Base-by-base conservation (phyloP, 2,797 vertebrate genomes). In the Hipposideros larvatus region DNA sequence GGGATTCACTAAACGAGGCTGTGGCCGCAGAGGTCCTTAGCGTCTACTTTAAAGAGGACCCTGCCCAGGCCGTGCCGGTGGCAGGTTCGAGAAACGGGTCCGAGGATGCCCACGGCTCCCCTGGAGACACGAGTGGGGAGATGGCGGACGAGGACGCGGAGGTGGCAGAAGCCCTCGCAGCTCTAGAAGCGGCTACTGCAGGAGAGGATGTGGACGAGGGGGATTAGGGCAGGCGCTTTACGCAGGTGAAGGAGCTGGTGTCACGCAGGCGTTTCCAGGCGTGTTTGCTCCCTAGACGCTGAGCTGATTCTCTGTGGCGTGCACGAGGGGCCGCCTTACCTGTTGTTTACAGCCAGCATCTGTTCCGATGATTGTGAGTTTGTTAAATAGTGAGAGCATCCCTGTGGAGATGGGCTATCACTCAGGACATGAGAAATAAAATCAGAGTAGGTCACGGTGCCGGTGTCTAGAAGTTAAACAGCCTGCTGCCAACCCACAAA, bases 151-250 rank as follows among this genome's bases (percentile, higher is more conserved):
- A 99, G 0, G 99, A 99, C 11, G 99, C 98, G 0, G 99, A 99
- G 92, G 99, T 99, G 91, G 99, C 99, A 0, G 99, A 99, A 98
- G 99, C 99, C 28, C 99, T 99, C 0, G 99, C 99, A 0, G 99
- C 99, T 2, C 91, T 99, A 71, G 99, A 99, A 95, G 99, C 99
- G 11, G 99, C 99, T 57, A 99, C 99, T 0, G 99, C 99, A 0
- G 99, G 99, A 28, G 99, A 99, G 98, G 99, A 99, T 3, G 94
- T 87, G 2, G 99, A 99, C 10, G 98, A 98, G 16, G 97, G 93
- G 0, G 93, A 96, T 1, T 97, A 97, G 96, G 43, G 70, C 37
- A 26, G 28, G 6, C 19, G 21, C 3, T 2, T 5, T 28, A 53
- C 11, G 0, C 22, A 14, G 79, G 73, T 53, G 4, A 5, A 24